Evolutionary conservation across 2,113 vertebrate genomes (phyloP).

Genomic region (Sminthopsis crassicaudata): DNA sequence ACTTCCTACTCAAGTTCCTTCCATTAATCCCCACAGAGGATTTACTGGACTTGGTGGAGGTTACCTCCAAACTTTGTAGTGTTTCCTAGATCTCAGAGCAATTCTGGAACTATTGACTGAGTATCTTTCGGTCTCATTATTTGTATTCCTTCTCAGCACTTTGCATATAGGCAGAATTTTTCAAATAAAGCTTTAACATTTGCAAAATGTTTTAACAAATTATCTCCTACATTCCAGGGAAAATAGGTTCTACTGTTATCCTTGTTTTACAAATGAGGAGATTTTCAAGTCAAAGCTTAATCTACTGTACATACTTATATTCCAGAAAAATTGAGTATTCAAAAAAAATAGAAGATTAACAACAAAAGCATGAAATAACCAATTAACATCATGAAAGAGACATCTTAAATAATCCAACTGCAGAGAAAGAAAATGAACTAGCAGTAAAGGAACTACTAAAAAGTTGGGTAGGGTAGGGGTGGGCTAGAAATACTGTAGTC

Average conservation of each 20-base stretch:
- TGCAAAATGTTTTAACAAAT: background rate
- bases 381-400: too few relatives aligned
- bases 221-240: background rate
- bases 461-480: background rate
- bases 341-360: too few relatives aligned
- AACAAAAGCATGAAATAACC: too few relatives aligned
- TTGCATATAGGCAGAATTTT: background rate
- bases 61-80: background rate
- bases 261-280: background rate
- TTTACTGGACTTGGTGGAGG: background rate
- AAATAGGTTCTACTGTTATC: background rate
- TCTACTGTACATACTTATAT: too few relatives aligned
- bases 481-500: too few relatives aligned
- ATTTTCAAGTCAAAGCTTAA: too few relatives aligned
- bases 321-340: too few relatives aligned
- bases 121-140: background rate
- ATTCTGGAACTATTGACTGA: background rate
- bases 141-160: background rate
- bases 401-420: too few relatives aligned
- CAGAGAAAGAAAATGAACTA: too few relatives aligned
- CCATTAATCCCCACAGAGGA: background rate
- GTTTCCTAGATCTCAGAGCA: background rate
- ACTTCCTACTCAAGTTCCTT: background rate
- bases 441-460: background rate
- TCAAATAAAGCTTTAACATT: background rate